phyloP scores from a whole-genome alignment of 2,797 vertebrate genomes.

The Gorsachius magnificus region DNA sequence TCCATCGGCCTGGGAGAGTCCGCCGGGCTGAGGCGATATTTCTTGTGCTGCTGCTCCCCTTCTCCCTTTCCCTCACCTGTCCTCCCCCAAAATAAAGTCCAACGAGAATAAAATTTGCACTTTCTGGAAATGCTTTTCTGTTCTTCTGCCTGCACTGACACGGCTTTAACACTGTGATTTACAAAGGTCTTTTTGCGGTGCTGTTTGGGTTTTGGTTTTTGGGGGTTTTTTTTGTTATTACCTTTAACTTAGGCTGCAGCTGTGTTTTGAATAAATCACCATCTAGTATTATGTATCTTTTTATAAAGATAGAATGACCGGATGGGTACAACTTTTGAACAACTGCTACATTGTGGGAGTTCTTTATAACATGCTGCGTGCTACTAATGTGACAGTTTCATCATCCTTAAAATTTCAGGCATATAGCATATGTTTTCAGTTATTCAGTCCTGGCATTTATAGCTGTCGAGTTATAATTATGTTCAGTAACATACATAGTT shows the following conservation, averaged over 20 bases:
- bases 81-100: neutral
- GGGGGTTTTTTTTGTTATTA: neutral
- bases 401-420: slow-evolving; percentile 69
- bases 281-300: slow-evolving; percentile 44
- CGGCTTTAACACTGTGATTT: neutral
- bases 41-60: neutral
- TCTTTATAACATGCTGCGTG: slow-evolving; percentile 56
- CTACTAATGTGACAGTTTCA: slow-evolving; percentile 61
- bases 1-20: no score
- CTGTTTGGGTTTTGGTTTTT: no score
- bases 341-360: slow-evolving; percentile 68
- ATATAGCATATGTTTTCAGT: slow-evolving; percentile 58
- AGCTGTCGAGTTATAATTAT: slow-evolving; percentile 30
- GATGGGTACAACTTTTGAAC: slow-evolving; percentile 59
- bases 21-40: neutral
- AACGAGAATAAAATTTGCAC: neutral
- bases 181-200: neutral
- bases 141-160: neutral
- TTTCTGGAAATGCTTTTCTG: slow-evolving; percentile 21
- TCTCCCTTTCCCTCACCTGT: neutral
- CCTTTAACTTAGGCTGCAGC: slow-evolving; percentile 39
- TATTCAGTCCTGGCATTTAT: slow-evolving; percentile 39
- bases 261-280: slow-evolving; percentile 58
- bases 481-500: slow-evolving; percentile 1
- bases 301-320: slow-evolving; percentile 46